Conservation (phyloP, 2,113 vertebrate genomes). For the Chitala chitala region DNA sequence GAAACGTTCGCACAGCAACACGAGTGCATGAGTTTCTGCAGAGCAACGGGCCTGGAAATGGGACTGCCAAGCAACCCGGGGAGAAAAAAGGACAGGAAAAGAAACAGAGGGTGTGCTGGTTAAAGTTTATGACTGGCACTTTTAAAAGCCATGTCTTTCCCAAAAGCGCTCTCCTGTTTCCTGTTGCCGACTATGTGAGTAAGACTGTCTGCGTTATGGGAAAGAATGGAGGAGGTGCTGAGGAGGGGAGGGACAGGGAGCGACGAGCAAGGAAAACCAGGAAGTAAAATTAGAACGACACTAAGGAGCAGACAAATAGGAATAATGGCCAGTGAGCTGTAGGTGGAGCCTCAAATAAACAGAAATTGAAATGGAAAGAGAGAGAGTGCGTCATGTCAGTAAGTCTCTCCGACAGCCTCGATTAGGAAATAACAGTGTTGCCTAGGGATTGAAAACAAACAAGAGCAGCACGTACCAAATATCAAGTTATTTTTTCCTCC, state of each 20-base stretch:
- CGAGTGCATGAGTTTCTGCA: neutral
- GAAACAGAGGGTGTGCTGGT: neutral
- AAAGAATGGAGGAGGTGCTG: neutral
- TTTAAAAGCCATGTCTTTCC: neutral
- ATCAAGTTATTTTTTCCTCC: conserved; percentile 34
- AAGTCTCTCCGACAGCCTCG: conserved; percentile 38
- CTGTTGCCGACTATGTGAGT: neutral
- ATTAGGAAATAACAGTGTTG: conserved; percentile 52
- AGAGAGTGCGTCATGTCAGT: conserved; percentile 33
- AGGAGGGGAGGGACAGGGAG: neutral
- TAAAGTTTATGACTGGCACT: neutral
- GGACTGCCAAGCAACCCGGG: neutral
- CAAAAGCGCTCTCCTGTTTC: neutral
- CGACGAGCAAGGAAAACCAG: neutral
- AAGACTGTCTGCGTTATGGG: neutral
- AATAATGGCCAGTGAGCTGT: neutral
- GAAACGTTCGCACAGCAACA: too few species aligned
- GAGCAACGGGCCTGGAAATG: neutral
- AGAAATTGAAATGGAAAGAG: neutral
- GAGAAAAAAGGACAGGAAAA: neutral
- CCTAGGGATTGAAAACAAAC: conserved; percentile 51
- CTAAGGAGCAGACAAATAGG: neutral
- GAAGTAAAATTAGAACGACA: neutral
- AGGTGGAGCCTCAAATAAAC: conserved; percentile 11
- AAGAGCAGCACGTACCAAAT: conserved; percentile 34